Conservation (phyloP, 53 echinoderm and acorn worm species). For the Crossaster papposus region DNA sequence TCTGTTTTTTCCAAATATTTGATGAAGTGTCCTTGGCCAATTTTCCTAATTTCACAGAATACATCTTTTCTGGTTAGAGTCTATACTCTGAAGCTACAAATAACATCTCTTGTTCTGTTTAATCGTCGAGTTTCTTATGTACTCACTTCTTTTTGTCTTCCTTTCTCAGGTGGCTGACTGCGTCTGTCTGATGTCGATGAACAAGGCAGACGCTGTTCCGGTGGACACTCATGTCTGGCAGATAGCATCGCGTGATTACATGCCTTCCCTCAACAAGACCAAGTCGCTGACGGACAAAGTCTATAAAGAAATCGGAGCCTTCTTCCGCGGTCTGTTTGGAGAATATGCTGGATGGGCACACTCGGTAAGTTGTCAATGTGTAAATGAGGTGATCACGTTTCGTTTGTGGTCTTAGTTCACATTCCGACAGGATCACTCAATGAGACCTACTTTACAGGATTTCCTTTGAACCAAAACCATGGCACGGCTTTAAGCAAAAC, state of each 20-base stretch:
- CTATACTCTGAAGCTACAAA: not conserved
- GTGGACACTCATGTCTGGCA: slow-evolving; percentile 99
- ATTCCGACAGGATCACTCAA: not conserved
- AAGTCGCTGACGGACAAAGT: slow-evolving; percentile 86
- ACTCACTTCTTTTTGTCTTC: not conserved
- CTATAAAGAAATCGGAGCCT: slow-evolving; percentile 86
- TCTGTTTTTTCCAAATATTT: no score
- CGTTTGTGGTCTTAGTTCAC: not conserved
- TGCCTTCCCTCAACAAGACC: slow-evolving; percentile 70
- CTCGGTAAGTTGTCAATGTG: slow-evolving; percentile 70
- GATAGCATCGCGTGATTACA: slow-evolving; percentile 88
- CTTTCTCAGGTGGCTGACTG: slow-evolving; percentile 86
- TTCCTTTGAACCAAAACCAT: not conserved
- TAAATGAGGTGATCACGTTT: not conserved
- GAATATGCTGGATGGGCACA: slow-evolving; percentile 99
- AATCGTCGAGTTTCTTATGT: not conserved
- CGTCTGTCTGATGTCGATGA: slow-evolving; percentile 91
- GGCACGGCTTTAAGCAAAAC: no score
- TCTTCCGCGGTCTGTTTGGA: slow-evolving; percentile 83
- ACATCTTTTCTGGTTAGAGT: no score
- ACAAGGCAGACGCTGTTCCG: slow-evolving; percentile 85
- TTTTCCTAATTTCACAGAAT: no score
- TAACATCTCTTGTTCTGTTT: not conserved
- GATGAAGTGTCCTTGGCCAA: no score
- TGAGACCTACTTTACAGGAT: not conserved